Evolutionary conservation across 2,113 vertebrate genomes (phyloP).

Genomic region (Sorex araneus): DNA sequence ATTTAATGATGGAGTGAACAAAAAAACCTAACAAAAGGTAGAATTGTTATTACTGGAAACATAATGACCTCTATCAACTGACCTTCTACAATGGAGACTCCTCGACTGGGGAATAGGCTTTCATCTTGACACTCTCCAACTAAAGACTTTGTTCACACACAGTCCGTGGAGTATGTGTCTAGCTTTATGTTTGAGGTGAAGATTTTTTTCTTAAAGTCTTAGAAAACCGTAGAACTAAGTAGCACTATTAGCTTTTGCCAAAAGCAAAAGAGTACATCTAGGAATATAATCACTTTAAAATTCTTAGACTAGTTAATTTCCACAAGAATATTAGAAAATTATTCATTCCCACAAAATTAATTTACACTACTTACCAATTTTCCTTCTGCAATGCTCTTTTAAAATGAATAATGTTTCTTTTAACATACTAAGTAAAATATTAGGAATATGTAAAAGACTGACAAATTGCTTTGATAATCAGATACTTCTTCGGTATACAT

Average conservation of each 20-base stretch:
- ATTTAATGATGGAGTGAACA: slow-evolving; percentile 21
- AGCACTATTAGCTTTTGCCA: slow-evolving; percentile 36
- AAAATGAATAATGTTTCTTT: background rate
- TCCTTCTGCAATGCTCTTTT: background rate
- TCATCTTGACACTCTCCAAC: slow-evolving; percentile 38
- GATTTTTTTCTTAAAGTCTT: background rate
- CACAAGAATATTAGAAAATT: slow-evolving; percentile 38
- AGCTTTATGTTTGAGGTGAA: background rate
- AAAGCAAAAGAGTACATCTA: background rate
- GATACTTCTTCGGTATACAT: background rate
- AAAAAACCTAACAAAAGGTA: slow-evolving; percentile 53
- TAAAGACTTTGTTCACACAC: slow-evolving; percentile 41
- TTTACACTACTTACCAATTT: slow-evolving; percentile 20
- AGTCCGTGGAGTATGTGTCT: background rate
- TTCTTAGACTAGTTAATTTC: slow-evolving; percentile 4
- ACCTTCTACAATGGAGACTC: background rate
- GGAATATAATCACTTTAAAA: slow-evolving; percentile 9
- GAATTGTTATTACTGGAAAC: slow-evolving; percentile 40
- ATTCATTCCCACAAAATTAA: slow-evolving; percentile 8
- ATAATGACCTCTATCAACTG: slow-evolving; percentile 40
- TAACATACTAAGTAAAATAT: background rate
- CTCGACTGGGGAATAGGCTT: background rate
- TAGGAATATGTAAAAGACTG: background rate
- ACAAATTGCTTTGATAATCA: slow-evolving; percentile 48
- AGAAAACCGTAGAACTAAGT: background rate